Base-by-base conservation (phyloP, 2,888 invertebrate genomes). In the Eretmocerus hayati region DNA sequence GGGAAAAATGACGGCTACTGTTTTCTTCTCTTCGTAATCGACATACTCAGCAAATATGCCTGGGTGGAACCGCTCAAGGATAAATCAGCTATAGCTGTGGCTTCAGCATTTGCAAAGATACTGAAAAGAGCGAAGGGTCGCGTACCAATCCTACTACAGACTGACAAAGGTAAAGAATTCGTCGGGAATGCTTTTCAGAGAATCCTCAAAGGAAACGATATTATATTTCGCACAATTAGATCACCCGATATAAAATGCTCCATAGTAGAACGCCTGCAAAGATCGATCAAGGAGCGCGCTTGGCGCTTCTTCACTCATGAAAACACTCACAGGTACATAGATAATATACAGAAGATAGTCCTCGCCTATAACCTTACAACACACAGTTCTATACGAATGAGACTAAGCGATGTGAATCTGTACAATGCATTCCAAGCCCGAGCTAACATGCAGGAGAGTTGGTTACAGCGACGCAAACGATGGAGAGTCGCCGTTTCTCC, bases 121-220 rank as follows among this genome's bases (percentile, higher is more conserved):
- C n/a, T n/a, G n/a, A n/a, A n/a, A n/a, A n/a, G n/a, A n/a, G n/a
- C n/a, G n/a, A n/a, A n/a, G n/a, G n/a, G n/a, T n/a, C n/a, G n/a
- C n/a, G n/a, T n/a, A n/a, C n/a, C n/a, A n/a, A n/a, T n/a, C n/a
- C n/a, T n/a, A n/a, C n/a, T n/a, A n/a, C 59, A 61, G 32, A 53
- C 58, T 2, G 61, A 63, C 40, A 53, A 48, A 22, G 60, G 62
- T 2, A 58, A 54, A 50, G 59, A 62, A 42, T 62, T 62, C 50
- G 42, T 21, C n/a, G 20, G 37, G 2, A 13, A 9, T 11, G 55
- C 2, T 56, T 50, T 31, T 36, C 19, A 11, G 49, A 42, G 20
- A 32, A 2, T 39, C 35, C n/a, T n/a, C n/a, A n/a, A n/a, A n/a
- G n/a, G n/a, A n/a, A n/a, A n/a, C n/a, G n/a, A n/a, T n/a, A n/a